Evolutionary conservation across 1,140 invertebrate species (phyloP).

Genomic region (Musca domestica): DNA sequence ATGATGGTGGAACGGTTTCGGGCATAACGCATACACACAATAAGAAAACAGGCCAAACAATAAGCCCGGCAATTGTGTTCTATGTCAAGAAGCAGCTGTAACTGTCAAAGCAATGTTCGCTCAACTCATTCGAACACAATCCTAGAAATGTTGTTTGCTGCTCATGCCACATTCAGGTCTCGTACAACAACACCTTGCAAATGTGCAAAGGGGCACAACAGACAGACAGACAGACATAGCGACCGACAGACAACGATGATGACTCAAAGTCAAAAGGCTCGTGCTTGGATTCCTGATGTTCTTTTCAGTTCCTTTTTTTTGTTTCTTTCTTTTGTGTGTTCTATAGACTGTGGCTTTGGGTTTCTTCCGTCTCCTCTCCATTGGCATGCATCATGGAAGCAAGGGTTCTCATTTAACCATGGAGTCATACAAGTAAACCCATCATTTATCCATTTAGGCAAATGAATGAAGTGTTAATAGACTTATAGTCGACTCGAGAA

Average conservation of each 20-base stretch:
- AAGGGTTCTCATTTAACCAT: no score
- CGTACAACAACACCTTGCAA: not conserved
- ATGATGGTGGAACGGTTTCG: not conserved
- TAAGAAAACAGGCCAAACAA: not conserved
- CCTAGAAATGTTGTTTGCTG: not conserved
- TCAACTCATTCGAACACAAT: not conserved
- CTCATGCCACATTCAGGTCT: not conserved
- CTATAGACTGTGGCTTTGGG: no score
- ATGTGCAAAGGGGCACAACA: not conserved
- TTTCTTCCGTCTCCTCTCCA: no score
- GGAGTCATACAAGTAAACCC: no score
- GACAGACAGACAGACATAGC: not conserved
- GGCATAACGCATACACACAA: not conserved
- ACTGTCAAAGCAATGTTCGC: conserved; percentile 17
- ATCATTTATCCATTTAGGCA: no score
- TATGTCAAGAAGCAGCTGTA: conserved; percentile 21
- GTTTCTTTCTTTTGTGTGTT: no score
- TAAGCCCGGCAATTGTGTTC: not conserved
- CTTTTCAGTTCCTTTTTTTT: not conserved
- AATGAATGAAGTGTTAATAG: conserved; percentile 5
- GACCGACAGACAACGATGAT: conserved; percentile 4
- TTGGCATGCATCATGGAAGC: no score
- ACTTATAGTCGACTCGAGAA: not conserved
- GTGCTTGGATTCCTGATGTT: conserved; percentile 5
- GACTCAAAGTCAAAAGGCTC: conserved; percentile 19